phyloP scores from a whole-genome alignment of 2,113 vertebrate genomes.

The Elephantulus edwardii region DNA sequence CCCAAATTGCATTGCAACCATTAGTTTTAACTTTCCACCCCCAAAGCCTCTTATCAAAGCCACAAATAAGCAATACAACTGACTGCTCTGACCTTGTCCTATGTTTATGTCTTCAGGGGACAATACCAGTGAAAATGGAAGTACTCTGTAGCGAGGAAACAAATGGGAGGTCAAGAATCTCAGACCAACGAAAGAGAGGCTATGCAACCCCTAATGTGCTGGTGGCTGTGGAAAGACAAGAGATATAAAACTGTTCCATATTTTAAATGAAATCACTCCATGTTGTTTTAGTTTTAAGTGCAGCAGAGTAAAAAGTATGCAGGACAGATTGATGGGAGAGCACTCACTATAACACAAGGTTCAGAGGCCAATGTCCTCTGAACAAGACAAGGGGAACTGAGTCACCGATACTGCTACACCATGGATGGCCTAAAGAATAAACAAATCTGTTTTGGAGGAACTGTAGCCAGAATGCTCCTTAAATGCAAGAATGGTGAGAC shows the following conservation, averaged over 20 bases:
- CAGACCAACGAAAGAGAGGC: background rate
- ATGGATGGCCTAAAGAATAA: too few species aligned
- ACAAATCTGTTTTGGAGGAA: too few species aligned
- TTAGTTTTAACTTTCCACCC: conserved; percentile 59
- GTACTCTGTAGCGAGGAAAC: conserved; percentile 48
- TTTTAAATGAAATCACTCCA: background rate
- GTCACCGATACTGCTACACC: too few species aligned
- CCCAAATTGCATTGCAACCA: conserved; percentile 59
- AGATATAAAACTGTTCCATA: background rate
- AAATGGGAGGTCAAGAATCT: conserved; percentile 53
- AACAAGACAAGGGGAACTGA: background rate
- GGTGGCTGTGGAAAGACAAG: background rate
- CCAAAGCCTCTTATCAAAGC: conserved; percentile 67
- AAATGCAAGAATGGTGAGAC: too few species aligned
- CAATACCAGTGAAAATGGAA: conserved; percentile 55
- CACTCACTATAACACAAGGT: background rate
- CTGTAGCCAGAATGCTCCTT: too few species aligned
- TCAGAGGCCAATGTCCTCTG: background rate
- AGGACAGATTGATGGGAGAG: background rate
- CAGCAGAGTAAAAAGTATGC: background rate
- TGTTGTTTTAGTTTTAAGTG: background rate
- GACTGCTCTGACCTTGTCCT: conserved; percentile 62
- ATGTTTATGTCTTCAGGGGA: conserved; percentile 60
- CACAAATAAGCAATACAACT: conserved; percentile 68
- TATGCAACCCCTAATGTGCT: background rate